Evolutionary conservation across 2,113 vertebrate genomes (phyloP).

Genomic region (Motacilla alba): DNA sequence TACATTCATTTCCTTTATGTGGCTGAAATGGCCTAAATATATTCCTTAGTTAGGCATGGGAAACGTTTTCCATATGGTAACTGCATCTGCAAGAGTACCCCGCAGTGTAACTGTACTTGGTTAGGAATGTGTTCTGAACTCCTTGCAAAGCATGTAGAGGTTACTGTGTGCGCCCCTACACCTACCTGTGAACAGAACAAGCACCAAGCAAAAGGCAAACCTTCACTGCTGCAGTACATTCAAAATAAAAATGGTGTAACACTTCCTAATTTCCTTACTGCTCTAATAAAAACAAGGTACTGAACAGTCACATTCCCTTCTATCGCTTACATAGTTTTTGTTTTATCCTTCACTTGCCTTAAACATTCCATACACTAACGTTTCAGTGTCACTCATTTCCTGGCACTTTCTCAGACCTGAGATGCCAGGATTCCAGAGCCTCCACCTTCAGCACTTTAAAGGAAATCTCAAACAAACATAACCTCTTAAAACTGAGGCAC

Average conservation of each 20-base stretch:
- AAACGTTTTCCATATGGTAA: constrained; percentile 21
- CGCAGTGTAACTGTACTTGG: background rate
- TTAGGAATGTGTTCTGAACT: constrained; percentile 2
- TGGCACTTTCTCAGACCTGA: background rate
- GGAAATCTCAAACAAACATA: background rate
- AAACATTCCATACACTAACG: background rate
- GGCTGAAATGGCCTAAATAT: constrained; percentile 16
- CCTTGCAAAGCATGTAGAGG: constrained; percentile 39
- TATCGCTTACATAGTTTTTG: background rate
- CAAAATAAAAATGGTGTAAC: background rate
- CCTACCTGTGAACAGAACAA: constrained; percentile 59
- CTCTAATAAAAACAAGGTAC: background rate
- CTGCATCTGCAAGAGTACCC: background rate
- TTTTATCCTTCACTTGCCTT: background rate
- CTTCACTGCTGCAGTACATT: constrained; percentile 36
- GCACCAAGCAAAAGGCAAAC: constrained; percentile 46
- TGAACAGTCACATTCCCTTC: background rate
- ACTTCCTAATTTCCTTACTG: background rate
- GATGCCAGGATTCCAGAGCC: background rate
- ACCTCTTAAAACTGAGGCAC: background rate
- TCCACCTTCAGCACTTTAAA: background rate
- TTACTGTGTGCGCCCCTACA: constrained; percentile 7
- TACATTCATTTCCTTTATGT: constrained; percentile 17
- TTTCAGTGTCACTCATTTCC: background rate
- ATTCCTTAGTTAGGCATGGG: background rate